Evolutionary conservation across 2,888 invertebrate genomes (phyloP), one percentile per base, ranked within the genome.

Genomic region (Acronicta leporina): DNA sequence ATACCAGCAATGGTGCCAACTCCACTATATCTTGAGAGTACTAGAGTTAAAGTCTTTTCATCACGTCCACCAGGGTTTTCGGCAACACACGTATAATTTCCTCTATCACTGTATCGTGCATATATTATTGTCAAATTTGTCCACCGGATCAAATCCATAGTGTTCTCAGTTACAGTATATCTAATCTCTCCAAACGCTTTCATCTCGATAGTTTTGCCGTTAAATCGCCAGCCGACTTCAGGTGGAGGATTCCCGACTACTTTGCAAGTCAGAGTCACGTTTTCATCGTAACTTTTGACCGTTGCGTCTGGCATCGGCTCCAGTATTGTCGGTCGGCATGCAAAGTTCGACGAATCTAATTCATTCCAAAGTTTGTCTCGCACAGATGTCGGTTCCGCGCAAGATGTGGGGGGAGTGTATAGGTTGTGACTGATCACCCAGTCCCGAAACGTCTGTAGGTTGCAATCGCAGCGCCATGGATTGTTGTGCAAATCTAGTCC

Each of bases 381-480:
- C 33, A 98, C 89, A 63, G 95, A 92, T 2, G 92, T 81, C 0
- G 98, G 98, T 64, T 96, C 96, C 1, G 95, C 94, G 83, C 98
- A 97, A 47, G 96, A 95, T 0, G 97, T 97, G 2, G 97, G 96
- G 9, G 96, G 95, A 11, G 97, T 96, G 81, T 97, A 97, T 56
- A 98, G 93, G 63, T 97, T 97, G 69, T 95, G 95, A 72, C 95
- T 95, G 56, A 97, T 95, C 63, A 96, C 96, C 95, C 97, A 97
- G 81, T 97, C 96, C 41, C 97, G 95, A 77, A 98, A 97, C 51
- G 95, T 95, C 83, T 97, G 96, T 69, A 98, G 91, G 75, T 97
- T 96, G 86, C 98, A 98, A 81, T 98, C 97, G 87, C 98, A 98
- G 61, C 97, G 95, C 98, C 98, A 98, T 0, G 97, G 97, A 87